phyloP scores from a whole-genome alignment of 2,797 vertebrate genomes.

The Bucorvus abyssinicus region DNA sequence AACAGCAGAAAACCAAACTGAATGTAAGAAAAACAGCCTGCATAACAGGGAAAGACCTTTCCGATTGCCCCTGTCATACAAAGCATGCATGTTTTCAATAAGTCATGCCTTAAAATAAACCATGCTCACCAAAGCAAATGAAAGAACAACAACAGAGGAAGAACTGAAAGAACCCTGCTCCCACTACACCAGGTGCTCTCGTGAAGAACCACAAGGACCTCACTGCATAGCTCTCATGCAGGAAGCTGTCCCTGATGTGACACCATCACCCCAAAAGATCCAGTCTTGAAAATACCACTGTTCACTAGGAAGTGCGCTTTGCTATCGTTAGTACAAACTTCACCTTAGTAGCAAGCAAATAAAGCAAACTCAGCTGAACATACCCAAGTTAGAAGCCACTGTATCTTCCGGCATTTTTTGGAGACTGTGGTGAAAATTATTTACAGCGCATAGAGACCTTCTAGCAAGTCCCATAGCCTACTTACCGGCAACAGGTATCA shows the following conservation, averaged over 20 bases:
- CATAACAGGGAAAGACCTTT: not conserved
- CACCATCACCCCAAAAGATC: not conserved
- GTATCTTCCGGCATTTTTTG: not conserved
- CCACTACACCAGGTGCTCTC: not conserved
- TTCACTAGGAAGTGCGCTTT: not conserved
- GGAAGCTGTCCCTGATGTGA: not conserved
- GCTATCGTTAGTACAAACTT: not conserved
- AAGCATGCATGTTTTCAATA: not conserved
- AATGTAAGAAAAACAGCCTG: not conserved
- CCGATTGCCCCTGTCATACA: not conserved
- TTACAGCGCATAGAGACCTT: not conserved
- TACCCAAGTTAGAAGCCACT: not conserved
- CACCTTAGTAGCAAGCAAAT: not conserved
- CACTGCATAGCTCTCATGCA: not conserved
- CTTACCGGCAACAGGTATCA: not conserved
- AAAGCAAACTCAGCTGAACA: not conserved
- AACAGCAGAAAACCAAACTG: not conserved
- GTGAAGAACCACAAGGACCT: not conserved
- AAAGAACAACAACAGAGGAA: not conserved
- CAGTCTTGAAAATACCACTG: not conserved
- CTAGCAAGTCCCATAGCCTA: not conserved
- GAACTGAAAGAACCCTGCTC: not conserved
- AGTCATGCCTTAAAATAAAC: not conserved
- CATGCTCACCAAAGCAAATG: not conserved
- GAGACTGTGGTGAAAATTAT: not conserved